Evolutionary conservation across 2,888 invertebrate genomes (phyloP).

Genomic region (Orchesellides sinensis): DNA sequence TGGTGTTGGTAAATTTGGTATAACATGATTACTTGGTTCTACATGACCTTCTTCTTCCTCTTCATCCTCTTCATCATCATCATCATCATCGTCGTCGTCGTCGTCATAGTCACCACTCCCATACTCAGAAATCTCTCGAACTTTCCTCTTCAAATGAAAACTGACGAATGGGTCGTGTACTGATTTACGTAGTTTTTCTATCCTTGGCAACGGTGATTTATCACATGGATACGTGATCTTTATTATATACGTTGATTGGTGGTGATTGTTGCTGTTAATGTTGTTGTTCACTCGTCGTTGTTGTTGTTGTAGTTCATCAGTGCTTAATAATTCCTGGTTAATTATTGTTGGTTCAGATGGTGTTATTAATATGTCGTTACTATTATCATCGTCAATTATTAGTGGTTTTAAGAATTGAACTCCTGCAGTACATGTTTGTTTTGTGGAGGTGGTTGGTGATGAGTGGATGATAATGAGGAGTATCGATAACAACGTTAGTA

Average conservation of each 20-base stretch:
- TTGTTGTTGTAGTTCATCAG: neutral
- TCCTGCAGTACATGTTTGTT: constrained; percentile 8
- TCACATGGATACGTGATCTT: constrained; percentile 15
- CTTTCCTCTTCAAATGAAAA: constrained; percentile 11
- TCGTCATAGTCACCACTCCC: constrained; percentile 31
- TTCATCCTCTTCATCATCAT: constrained; percentile 23
- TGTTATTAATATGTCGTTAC: no score
- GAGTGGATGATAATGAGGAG: no score
- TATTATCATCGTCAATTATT: neutral
- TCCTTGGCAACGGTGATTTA: neutral
- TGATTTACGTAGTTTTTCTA: constrained; percentile 9
- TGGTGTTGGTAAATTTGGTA: neutral
- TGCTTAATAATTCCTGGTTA: no score
- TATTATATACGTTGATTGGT: constrained; percentile 15
- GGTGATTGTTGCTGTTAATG: no score
- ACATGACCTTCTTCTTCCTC: neutral
- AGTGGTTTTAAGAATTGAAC: constrained; percentile 14
- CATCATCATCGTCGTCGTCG: constrained; percentile 35
- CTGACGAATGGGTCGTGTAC: constrained; percentile 31
- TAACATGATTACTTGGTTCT: neutral
- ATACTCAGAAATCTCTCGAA: neutral
- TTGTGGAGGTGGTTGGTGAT: neutral
- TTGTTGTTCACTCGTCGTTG: neutral
- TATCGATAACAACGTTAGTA: no score
- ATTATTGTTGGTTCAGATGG: no score